phyloP scores from a whole-genome alignment of 2,888 invertebrate species.

The Anodontia alba region DNA sequence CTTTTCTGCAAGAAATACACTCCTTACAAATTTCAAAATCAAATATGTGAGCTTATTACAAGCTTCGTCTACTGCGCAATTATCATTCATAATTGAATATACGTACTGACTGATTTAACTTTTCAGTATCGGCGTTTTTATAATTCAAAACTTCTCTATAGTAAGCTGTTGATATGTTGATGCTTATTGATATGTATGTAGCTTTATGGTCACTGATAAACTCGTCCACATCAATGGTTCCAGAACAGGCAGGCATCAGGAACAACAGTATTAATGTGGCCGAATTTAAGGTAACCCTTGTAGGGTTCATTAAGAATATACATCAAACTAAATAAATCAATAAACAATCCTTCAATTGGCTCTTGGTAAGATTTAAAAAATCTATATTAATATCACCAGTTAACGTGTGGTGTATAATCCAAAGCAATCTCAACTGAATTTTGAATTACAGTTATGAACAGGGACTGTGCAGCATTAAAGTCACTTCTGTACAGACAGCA shows the following conservation, averaged over 20 bases:
- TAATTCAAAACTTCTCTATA: too few relatives aligned
- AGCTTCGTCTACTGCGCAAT: not conserved
- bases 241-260: not conserved
- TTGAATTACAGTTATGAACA: not conserved
- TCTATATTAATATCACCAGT: too few relatives aligned
- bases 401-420: not conserved
- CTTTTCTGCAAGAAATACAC: too few relatives aligned
- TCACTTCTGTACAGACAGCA: not conserved
- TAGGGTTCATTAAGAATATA: not conserved
- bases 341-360: not conserved
- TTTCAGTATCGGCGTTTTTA: not conserved
- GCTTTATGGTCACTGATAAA: too few relatives aligned
- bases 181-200: not conserved
- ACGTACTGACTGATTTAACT: not conserved
- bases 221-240: too few relatives aligned
- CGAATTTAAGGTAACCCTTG: not conserved
- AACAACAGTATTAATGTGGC: not conserved
- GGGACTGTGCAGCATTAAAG: not conserved
- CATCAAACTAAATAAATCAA: not conserved
- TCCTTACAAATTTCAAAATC: too few relatives aligned
- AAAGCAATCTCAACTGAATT: not conserved
- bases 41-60: too few relatives aligned
- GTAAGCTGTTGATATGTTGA: not conserved
- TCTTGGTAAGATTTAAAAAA: not conserved
- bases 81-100: not conserved